These are phyloP conservation scores for Uropetala carovei DNA, from an alignment of 2,888 invertebrate species.

Conservation along the genomic window DNA sequence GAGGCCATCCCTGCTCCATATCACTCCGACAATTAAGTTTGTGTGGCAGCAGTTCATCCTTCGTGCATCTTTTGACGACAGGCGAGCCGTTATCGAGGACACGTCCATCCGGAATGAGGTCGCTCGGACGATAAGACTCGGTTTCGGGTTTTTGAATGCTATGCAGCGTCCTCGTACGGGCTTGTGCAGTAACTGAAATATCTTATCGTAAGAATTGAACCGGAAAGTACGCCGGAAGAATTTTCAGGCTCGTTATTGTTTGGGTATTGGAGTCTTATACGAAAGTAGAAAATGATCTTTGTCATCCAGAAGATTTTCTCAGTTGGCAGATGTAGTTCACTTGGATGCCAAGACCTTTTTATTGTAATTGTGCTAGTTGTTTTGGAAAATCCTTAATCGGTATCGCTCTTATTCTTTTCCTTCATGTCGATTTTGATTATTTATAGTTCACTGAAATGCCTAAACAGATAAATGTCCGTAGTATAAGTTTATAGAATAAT, in stretches of 20 bases:
- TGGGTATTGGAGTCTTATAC: not conserved
- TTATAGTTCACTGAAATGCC: too few species aligned
- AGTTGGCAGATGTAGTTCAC: too few species aligned
- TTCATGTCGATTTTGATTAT: too few species aligned
- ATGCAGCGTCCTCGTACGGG: not conserved
- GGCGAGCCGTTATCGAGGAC: not conserved
- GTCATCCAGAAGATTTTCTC: too few species aligned
- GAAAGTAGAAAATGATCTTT: not conserved
- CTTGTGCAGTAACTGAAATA: not conserved
- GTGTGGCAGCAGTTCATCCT: not conserved
- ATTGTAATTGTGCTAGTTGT: too few species aligned
- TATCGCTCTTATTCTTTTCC: too few species aligned
- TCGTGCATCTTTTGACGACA: not conserved
- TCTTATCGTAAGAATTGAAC: not conserved
- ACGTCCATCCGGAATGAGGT: not conserved
- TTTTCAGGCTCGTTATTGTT: not conserved
- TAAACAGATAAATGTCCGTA: too few species aligned
- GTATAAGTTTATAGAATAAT: too few species aligned
- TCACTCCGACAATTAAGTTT: not conserved
- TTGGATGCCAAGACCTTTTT: too few species aligned
- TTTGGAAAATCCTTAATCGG: too few species aligned
- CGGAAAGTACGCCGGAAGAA: not conserved
- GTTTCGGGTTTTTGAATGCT: not conserved
- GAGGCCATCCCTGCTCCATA: not conserved
- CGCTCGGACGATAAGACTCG: not conserved